phyloP scores from a whole-genome alignment of 2,888 invertebrate genomes.

The Sarcophaga subvicina region DNA sequence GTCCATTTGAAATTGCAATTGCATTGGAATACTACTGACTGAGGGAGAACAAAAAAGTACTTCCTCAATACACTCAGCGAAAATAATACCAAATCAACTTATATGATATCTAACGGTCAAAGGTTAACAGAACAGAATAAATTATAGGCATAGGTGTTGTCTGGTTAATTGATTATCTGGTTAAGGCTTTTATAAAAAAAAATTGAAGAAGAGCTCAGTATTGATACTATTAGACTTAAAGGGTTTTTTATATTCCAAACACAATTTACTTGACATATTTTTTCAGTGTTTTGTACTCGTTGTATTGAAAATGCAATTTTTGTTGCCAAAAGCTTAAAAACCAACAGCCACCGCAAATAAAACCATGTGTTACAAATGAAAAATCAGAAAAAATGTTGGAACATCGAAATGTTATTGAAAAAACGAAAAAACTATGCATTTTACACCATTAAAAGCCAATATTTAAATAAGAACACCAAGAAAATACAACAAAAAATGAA shows the following conservation, averaged over 20 bases:
- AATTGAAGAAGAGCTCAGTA: too few species aligned
- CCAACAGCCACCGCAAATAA: slow-evolving; percentile 23
- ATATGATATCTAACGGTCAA: neutral
- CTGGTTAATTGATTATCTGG: too few species aligned
- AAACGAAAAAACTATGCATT: slow-evolving; percentile 8
- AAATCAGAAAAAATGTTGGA: slow-evolving; percentile 28
- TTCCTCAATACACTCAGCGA: slow-evolving; percentile 37
- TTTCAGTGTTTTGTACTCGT: neutral
- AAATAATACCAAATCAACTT: neutral
- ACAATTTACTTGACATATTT: neutral
- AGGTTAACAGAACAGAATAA: neutral
- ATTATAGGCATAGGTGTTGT: too few species aligned
- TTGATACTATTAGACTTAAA: too few species aligned
- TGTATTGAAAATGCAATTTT: slow-evolving; percentile 13
- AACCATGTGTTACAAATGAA: slow-evolving; percentile 41
- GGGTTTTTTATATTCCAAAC: too few species aligned
- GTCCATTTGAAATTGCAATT: slow-evolving; percentile 52
- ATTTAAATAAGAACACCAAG: neutral
- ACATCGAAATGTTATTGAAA: slow-evolving; percentile 6
- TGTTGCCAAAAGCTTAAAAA: slow-evolving; percentile 1
- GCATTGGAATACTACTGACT: slow-evolving; percentile 2
- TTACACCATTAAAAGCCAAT: slow-evolving; percentile 27
- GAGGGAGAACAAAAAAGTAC: neutral
- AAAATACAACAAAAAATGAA: neutral
- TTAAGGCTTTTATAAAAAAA: too few species aligned